Evolutionary conservation across 2,113 vertebrate species (phyloP), one percentile per base, ranked within the genome.

Genomic region (Psilopsiagon aurifrons): DNA sequence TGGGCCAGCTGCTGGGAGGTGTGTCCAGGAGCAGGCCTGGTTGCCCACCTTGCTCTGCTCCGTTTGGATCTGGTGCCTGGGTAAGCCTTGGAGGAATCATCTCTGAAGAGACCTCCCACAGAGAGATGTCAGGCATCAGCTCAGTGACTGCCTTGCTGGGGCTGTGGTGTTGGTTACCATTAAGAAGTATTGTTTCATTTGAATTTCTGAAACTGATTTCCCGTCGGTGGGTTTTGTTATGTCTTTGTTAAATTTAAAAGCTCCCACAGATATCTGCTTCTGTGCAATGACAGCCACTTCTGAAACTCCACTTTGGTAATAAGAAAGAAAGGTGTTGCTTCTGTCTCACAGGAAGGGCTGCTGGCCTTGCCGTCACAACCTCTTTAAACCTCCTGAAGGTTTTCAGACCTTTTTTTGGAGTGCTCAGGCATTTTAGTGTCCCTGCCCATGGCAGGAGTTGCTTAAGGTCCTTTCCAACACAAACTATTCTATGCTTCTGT

Each of bases 131-230:
- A 39, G 27, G 19, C 35, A 68, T 28, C 54, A 37, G 43, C 49
- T 54, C 39, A 6, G 14, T 8, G 25, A 7, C 77, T 54, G 60
- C 51, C 77, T 83, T 0, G 0, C 35, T 23, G 17, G 37, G n/a
- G 29, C 13, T 54, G 28, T 51, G 51, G 17, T 86, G 81, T 63
- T 86, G 55, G 37, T 89, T 91, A n/a, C 77, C 33, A 78, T 70
- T 59, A 54, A 66, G 67, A 80, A 43, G 1, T 54, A 39, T 31
- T 69, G 75, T 95, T 96, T 95, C 71, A 86, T 94, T 94, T 93
- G 90, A 95, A 94, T 95, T 92, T 93, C 70, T 90, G 90, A 83
- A 93, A 66, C 49, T 75, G n/a, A 71, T 94, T 94, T 95, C 85
- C 88, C 7, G 41, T 74, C 0, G 19, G 9, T 69, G 75, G 63